Conservation (phyloP, 2,888 invertebrate species). For the Ochropleura leucogaster region DNA sequence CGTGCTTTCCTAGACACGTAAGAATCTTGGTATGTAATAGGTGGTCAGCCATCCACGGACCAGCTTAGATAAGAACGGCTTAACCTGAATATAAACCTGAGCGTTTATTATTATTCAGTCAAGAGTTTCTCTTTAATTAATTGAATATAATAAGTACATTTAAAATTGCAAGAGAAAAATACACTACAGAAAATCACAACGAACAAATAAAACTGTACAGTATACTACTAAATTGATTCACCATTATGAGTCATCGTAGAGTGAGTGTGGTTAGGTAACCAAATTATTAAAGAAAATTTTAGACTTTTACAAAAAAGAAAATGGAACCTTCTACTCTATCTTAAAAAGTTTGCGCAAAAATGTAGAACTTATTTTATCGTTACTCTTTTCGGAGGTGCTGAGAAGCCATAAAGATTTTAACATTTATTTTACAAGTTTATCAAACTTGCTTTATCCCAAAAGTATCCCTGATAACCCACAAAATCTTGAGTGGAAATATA, state of each 20-base stretch:
- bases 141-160: no score
- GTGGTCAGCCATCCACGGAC: no score
- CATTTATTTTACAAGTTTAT: constrained; percentile 45
- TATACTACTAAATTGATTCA: neutral
- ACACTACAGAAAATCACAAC: no score
- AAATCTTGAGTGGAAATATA: constrained; percentile 24
- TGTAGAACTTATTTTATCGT: constrained; percentile 45
- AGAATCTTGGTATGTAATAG: no score
- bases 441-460: constrained; percentile 28
- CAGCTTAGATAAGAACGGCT: no score
- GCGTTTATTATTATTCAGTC: no score
- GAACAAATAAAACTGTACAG: neutral
- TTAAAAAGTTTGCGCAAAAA: constrained; percentile 46
- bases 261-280: constrained; percentile 2
- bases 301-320: constrained; percentile 21
- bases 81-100: no score
- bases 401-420: constrained; percentile 52
- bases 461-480: constrained; percentile 29
- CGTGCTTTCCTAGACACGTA: no score
- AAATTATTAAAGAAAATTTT: constrained; percentile 30
- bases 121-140: no score
- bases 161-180: no score
- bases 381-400: constrained; percentile 41
- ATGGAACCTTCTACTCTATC: constrained; percentile 32
- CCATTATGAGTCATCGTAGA: neutral